Conservation (phyloP, 2,113 vertebrate species). For the Etheostoma cragini region DNA sequence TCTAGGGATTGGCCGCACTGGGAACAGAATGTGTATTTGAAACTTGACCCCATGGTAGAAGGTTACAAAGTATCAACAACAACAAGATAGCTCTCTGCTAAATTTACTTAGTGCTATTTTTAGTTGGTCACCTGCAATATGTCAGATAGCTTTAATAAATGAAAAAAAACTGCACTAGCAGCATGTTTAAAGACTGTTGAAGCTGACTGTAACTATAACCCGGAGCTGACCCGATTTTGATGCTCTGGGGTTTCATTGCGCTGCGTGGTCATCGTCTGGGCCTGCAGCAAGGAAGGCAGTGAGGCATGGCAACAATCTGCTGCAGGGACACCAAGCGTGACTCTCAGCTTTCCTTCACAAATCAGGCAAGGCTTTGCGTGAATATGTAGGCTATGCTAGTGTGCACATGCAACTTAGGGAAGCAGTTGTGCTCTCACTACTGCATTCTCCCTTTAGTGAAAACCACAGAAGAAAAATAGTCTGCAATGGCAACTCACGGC, state of each 20-base stretch:
- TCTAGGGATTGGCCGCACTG: not conserved
- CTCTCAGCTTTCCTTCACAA: constrained; percentile 69
- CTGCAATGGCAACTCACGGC: constrained; percentile 30
- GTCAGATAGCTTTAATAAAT: constrained; percentile 5
- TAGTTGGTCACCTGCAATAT: not conserved
- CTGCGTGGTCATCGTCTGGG: constrained; percentile 50
- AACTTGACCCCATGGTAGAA: constrained; percentile 13
- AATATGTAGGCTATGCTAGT: constrained; percentile 6
- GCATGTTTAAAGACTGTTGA: constrained; percentile 33
- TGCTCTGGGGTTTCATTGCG: constrained; percentile 32
- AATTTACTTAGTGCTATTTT: constrained; percentile 5
- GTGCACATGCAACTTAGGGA: constrained; percentile 9
- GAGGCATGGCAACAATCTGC: constrained; percentile 58
- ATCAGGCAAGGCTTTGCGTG: constrained; percentile 48
- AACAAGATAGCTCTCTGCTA: constrained; percentile 23
- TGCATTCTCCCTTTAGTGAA: constrained; percentile 43
- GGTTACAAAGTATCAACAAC: constrained; percentile 6
- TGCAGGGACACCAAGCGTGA: constrained; percentile 44
- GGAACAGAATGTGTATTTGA: constrained; percentile 10
- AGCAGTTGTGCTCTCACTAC: constrained; percentile 30
- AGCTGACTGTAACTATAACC: constrained; percentile 33
- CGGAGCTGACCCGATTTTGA: constrained; percentile 17
- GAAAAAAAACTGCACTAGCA: not conserved
- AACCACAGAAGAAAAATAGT: constrained; percentile 32
- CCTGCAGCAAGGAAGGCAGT: constrained; percentile 47